Evolutionary conservation across 2,888 invertebrate genomes (phyloP).

Genomic region (Hypsopygia costalis): DNA sequence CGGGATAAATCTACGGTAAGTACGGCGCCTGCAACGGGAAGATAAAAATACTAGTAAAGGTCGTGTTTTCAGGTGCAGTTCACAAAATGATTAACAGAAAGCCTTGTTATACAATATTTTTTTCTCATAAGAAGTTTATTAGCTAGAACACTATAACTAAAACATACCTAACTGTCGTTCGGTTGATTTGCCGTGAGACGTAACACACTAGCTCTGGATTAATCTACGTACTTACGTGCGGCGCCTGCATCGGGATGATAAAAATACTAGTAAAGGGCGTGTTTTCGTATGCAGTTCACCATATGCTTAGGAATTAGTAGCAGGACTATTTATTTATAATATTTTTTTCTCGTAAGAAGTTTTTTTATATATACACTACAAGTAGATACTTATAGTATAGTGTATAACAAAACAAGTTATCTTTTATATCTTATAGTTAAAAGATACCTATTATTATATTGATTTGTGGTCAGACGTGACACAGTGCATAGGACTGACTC

Average conservation of each 20-base stretch:
- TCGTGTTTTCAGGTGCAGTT: not conserved
- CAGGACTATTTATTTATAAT: too few species aligned
- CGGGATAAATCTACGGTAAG: not conserved
- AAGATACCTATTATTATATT: conserved; percentile 39
- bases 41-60: conserved; percentile 41
- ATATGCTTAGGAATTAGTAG: too few species aligned
- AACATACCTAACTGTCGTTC: too few species aligned
- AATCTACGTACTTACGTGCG: not conserved
- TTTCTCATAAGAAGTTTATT: too few species aligned
- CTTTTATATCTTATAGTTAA: too few species aligned
- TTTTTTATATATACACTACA: too few species aligned
- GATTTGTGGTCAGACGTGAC: conserved; percentile 49
- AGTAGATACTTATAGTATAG: too few species aligned
- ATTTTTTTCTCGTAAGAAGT: too few species aligned
- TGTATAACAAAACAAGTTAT: too few species aligned
- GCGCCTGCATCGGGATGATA: conserved; percentile 45
- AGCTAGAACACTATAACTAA: too few species aligned
- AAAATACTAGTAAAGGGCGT: conserved; percentile 27
- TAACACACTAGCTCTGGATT: not conserved
- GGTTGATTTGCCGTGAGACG: conserved; percentile 53
- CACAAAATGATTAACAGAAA: too few species aligned
- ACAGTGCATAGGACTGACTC: conserved; percentile 4
- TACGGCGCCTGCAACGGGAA: conserved; percentile 33
- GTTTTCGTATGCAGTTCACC: not conserved
- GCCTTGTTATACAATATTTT: too few species aligned